A percentile compares a stretch with the other conserved stretches of the same genome.
phyloP scores from a whole-genome alignment of 2,888 invertebrate species.

The Archaeoteleia sp. region DNA sequence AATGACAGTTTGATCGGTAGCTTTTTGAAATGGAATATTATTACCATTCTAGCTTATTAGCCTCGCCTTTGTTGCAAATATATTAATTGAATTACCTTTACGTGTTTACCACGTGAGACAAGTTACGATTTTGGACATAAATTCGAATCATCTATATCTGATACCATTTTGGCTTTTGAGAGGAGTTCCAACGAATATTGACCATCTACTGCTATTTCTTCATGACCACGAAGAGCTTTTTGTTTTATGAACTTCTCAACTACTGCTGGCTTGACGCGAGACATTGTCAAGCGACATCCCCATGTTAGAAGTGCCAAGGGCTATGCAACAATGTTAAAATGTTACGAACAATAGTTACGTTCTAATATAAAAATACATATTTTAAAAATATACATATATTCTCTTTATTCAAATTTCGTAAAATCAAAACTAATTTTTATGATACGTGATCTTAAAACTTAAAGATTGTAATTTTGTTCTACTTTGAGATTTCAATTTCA shows the following conservation, averaged over 20 bases:
- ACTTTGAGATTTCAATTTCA: too few species aligned
- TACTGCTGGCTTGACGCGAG: constrained; percentile 78
- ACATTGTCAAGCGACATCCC: constrained; percentile 84
- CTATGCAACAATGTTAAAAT: constrained; percentile 74
- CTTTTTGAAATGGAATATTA: too few species aligned
- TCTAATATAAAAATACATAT: too few species aligned
- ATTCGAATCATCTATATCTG: constrained; percentile 73
- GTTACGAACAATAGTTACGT: too few species aligned
- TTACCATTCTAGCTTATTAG: neutral
- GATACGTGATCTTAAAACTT: too few species aligned
- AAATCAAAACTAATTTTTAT: too few species aligned
- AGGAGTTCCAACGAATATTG: constrained; percentile 76
- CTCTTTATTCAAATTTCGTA: too few species aligned
- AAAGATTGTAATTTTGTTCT: constrained; percentile 4
- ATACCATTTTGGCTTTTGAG: constrained; percentile 73
- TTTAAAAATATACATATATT: too few species aligned
- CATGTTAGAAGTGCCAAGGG: constrained; percentile 85
- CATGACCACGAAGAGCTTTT: constrained; percentile 79
- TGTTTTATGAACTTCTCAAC: constrained; percentile 80
- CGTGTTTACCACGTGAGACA: neutral
- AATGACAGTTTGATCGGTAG: too few species aligned
- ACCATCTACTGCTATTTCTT: constrained; percentile 74
- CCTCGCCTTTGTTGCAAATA: neutral
- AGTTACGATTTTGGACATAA: constrained; percentile 74
- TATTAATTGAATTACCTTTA: too few species aligned